phyloP scores from a whole-genome alignment of 2,113 vertebrate species.

The Festucalex cinctus region DNA sequence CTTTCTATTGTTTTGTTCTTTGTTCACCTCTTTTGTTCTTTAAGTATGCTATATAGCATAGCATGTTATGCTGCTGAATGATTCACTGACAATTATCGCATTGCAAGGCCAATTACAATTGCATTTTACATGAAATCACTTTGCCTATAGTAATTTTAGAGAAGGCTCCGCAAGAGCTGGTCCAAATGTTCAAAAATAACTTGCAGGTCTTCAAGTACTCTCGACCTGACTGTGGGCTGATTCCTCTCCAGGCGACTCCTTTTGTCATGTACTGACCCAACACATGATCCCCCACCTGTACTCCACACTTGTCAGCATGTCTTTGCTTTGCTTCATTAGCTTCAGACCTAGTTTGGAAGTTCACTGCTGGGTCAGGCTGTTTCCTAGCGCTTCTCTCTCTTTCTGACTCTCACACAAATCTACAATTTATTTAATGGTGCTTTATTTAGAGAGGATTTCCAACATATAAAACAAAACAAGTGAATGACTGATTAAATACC shows the following conservation, averaged over 20 bases:
- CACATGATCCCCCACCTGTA: conserved; percentile 10
- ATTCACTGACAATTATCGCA: no score
- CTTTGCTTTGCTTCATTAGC: conserved; percentile 17
- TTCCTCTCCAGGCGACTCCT: conserved; percentile 10
- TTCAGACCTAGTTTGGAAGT: conserved; percentile 10
- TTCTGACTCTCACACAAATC: neutral
- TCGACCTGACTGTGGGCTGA: neutral
- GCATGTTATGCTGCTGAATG: neutral
- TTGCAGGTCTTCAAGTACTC: neutral
- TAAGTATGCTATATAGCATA: no score
- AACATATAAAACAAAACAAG: neutral
- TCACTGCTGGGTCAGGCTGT: conserved; percentile 13
- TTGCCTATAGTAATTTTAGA: neutral
- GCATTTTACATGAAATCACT: no score
- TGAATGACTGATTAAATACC: neutral
- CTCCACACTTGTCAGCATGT: conserved; percentile 16
- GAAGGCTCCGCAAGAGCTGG: neutral
- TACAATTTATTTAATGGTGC: neutral
- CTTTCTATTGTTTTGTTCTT: no score
- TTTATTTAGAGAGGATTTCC: neutral
- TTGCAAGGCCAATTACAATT: no score
- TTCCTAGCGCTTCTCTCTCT: neutral
- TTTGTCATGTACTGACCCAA: conserved; percentile 4
- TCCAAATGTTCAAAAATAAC: neutral
- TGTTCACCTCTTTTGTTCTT: no score